Conservation (phyloP, 2,888 invertebrate species). For the Chironomus riparius region DNA sequence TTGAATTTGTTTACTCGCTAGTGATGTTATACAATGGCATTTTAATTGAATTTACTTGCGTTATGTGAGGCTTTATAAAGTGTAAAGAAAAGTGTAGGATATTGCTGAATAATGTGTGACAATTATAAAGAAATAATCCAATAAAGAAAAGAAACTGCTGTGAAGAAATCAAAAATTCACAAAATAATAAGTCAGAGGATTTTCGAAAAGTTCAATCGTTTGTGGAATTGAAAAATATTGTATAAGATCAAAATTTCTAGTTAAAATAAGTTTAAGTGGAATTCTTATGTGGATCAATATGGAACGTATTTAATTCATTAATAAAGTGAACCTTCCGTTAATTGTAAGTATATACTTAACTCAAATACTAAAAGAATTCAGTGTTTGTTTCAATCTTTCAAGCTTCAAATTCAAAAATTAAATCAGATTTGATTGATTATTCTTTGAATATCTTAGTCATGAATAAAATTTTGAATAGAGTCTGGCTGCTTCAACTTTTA, state of each 20-base stretch:
- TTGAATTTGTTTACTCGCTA: constrained; percentile 23
- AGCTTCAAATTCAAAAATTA: no score
- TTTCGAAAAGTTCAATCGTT: neutral
- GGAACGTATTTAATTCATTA: neutral
- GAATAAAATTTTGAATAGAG: no score
- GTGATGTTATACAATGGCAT: constrained; percentile 23
- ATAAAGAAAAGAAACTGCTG: no score
- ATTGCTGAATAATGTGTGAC: neutral
- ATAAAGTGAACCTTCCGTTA: no score
- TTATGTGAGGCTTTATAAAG: neutral
- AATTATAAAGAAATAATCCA: neutral
- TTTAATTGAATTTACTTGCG: constrained; percentile 17
- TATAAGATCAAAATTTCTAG: neutral
- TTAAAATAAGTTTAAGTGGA: neutral
- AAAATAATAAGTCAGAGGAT: neutral
- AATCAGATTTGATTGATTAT: no score
- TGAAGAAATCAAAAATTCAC: neutral
- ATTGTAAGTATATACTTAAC: no score
- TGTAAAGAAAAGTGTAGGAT: neutral
- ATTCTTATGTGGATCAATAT: neutral
- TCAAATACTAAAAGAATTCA: no score
- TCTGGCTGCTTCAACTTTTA: no score
- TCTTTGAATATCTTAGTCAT: no score
- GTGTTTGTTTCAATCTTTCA: no score
- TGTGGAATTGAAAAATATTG: neutral